Conservation (phyloP, 2,888 invertebrate species). For the Xanthia togata region DNA sequence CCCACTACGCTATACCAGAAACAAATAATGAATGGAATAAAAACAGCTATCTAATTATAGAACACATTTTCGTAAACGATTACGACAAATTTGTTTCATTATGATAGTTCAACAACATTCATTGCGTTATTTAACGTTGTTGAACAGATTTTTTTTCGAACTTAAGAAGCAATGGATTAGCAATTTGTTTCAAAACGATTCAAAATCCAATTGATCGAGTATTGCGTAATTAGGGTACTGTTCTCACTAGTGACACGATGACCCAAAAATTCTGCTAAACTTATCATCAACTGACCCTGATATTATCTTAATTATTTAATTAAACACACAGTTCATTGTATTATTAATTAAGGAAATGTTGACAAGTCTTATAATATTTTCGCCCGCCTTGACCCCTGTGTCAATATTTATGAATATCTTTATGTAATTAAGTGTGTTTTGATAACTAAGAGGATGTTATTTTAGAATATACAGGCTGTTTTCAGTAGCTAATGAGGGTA, state of each 20-base stretch:
- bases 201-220: too few relatives aligned
- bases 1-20: neutral
- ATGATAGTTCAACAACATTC: too few relatives aligned
- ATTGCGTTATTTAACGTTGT: too few relatives aligned
- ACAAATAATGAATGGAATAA: slow-evolving; percentile 22
- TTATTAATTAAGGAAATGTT: slow-evolving; percentile 66
- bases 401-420: slow-evolving; percentile 2
- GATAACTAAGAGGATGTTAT: neutral
- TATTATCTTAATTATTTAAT: slow-evolving; percentile 57
- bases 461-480: neutral
- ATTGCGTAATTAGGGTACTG: too few relatives aligned
- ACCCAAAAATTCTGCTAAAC: slow-evolving; percentile 49
- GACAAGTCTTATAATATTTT: slow-evolving; percentile 51
- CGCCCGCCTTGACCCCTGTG: slow-evolving; percentile 63
- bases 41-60: too few relatives aligned
- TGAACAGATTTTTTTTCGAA: too few relatives aligned
- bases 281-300: slow-evolving; percentile 54
- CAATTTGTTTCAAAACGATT: too few relatives aligned
- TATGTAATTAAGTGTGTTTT: slow-evolving; percentile 10
- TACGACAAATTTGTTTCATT: too few relatives aligned
- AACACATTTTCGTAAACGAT: too few relatives aligned
- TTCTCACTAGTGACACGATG: slow-evolving; percentile 52
- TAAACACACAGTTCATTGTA: slow-evolving; percentile 67
- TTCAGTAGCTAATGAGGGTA: neutral
- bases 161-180: too few relatives aligned